phyloP scores from a whole-genome alignment of 2,797 vertebrate species.

The Graptemys geographica region DNA sequence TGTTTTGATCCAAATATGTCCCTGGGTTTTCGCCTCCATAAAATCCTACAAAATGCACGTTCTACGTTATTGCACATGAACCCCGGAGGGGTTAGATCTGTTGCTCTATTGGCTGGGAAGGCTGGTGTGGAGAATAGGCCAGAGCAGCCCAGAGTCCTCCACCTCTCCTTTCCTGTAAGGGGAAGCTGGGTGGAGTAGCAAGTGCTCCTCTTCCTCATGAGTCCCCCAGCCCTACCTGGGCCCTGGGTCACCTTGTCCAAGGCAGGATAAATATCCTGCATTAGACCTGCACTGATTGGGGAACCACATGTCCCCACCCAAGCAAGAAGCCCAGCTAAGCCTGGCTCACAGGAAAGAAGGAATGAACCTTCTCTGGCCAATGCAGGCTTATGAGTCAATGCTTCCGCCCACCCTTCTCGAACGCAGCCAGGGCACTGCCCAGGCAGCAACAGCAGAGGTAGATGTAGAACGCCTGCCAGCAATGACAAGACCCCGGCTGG shows the following conservation, averaged over 20 bases:
- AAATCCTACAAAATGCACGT: background rate
- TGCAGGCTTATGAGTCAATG: background rate
- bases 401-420: too few species aligned
- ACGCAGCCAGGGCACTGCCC: too few species aligned
- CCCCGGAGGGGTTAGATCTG: background rate
- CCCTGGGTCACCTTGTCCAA: background rate
- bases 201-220: background rate
- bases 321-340: background rate
- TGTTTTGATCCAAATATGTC: background rate
- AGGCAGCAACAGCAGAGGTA: too few species aligned
- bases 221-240: background rate
- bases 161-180: background rate
- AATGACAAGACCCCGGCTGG: too few species aligned
- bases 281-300: background rate
- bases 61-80: background rate
- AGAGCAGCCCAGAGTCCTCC: background rate
- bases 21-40: background rate
- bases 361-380: background rate
- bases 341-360: background rate
- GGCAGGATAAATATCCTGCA: background rate
- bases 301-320: background rate
- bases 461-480: too few species aligned
- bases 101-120: background rate
- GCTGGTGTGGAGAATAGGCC: background rate
- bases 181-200: background rate